A percentile compares a stretch with the other conserved stretches of the same genome.
These are phyloP conservation scores for Coracias cyanogaster DNA, from an alignment of 2,797 vertebrate genomes.

Conservation along the genomic window DNA sequence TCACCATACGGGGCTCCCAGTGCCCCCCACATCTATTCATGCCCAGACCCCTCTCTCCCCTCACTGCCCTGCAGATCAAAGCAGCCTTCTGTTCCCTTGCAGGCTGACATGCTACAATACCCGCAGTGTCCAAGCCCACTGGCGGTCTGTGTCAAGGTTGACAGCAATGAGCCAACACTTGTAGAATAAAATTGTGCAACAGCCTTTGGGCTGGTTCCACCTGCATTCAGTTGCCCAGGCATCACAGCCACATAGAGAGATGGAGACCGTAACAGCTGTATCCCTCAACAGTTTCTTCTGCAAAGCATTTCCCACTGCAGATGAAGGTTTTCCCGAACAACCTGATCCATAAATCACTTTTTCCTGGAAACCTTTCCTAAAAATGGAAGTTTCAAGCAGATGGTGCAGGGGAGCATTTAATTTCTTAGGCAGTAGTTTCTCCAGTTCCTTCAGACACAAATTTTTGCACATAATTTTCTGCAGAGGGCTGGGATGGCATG, in stretches of 20 bases:
- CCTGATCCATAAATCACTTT: neutral
- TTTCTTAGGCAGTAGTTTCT: neutral
- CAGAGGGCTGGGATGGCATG: neutral
- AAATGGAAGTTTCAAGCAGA: neutral
- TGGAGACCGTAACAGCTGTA: neutral
- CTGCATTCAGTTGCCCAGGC: neutral
- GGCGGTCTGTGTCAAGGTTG: neutral
- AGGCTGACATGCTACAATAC: neutral
- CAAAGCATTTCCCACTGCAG: neutral
- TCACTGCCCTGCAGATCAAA: neutral
- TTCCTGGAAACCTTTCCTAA: neutral
- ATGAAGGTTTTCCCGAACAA: neutral
- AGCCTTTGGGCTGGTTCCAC: neutral
- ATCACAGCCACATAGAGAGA: neutral
- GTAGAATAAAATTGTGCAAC: neutral
- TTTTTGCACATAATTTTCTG: neutral
- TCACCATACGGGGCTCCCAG: neutral
- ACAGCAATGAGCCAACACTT: neutral
- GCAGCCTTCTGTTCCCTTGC: conserved; percentile 15
- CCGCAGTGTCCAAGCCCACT: neutral
- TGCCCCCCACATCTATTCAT: neutral
- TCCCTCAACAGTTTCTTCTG: neutral
- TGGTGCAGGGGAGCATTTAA: fast-evolving
- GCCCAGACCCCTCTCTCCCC: neutral
- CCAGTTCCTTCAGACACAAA: neutral